Percentiles rank a stretch among this genome's conserved stretches.
phyloP scores from a whole-genome alignment of 2,888 invertebrate species.

The Orthosia gracilis region DNA sequence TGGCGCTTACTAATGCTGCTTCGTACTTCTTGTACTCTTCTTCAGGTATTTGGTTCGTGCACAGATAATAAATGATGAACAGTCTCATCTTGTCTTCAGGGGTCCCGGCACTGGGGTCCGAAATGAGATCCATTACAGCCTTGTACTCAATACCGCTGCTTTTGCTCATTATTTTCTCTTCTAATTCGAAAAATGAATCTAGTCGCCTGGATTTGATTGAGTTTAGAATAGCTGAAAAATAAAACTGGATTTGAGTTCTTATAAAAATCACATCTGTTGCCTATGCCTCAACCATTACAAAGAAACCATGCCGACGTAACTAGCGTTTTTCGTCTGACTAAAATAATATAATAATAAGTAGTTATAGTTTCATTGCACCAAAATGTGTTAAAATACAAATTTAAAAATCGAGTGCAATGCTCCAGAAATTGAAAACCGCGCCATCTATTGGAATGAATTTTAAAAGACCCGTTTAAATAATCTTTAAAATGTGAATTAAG shows the following conservation, averaged over 20 bases:
- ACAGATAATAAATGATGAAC: constrained; percentile 98
- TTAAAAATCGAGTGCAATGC: too few species aligned
- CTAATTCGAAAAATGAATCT: constrained; percentile 99
- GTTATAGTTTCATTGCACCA: too few species aligned
- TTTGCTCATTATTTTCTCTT: constrained; percentile 99
- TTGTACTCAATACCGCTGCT: constrained; percentile 94
- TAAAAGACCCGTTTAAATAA: too few species aligned
- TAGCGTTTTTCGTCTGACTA: too few species aligned
- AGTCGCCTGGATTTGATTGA: constrained; percentile 97
- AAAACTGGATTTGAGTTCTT: background rate
- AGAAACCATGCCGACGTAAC: too few species aligned
- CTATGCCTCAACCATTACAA: too few species aligned
- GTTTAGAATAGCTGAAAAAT: constrained; percentile 93
- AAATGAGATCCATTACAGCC: constrained; percentile 96
- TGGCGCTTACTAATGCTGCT: constrained; percentile 94
- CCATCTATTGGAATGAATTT: too few species aligned
- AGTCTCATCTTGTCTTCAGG: constrained; percentile 98
- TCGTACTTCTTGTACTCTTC: constrained; percentile 96
- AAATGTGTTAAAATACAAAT: too few species aligned
- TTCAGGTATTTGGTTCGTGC: constrained; percentile 95
- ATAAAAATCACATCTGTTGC: background rate
- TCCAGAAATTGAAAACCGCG: too few species aligned
- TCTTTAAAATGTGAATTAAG: too few species aligned
- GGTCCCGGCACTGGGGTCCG: constrained; percentile 96
- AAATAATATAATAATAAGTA: too few species aligned